phyloP scores from a whole-genome alignment of 2,797 vertebrate genomes.

The Esox lucius region DNA sequence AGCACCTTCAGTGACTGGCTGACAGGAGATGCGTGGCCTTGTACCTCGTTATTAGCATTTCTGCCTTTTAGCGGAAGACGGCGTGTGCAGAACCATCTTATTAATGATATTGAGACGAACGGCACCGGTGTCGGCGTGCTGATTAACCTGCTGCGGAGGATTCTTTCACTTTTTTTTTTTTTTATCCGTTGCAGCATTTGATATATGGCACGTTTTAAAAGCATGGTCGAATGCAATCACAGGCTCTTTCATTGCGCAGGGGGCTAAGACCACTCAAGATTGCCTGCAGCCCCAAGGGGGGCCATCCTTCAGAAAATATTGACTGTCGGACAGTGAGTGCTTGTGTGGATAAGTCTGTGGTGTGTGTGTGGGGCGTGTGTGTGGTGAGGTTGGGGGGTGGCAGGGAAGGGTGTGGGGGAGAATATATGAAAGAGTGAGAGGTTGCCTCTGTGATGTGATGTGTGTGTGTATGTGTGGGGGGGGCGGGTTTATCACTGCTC shows the following conservation, averaged over 20 bases:
- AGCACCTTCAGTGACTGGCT: conserved; percentile 20
- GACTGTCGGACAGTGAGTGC: conserved; percentile 71
- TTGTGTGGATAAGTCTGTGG: conserved; percentile 38
- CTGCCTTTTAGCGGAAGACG: conserved; percentile 56
- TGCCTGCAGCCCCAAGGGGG: conserved; percentile 71
- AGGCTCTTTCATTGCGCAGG: conserved; percentile 71
- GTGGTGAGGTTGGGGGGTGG: conserved; percentile 28
- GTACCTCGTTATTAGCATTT: conserved; percentile 51
- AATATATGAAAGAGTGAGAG: not conserved
- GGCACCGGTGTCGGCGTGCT: conserved; percentile 63
- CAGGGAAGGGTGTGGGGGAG: not conserved
- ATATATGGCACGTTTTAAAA: conserved; percentile 80
- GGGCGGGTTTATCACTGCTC: not conserved
- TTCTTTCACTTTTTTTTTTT: conserved; percentile 54
- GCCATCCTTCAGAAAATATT: conserved; percentile 79
- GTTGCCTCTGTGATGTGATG: not conserved
- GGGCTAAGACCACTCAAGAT: conserved; percentile 57
- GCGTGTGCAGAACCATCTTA: conserved; percentile 38
- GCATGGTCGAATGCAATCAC: conserved; percentile 79
- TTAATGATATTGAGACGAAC: conserved; percentile 78
- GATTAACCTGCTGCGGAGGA: conserved; percentile 77
- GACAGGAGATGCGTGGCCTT: conserved; percentile 18
- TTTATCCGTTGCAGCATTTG: conserved; percentile 75
- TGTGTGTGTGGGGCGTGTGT: conserved; percentile 10
- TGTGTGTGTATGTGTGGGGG: too few relatives aligned